Evolutionary conservation across 2,797 vertebrate genomes (phyloP).

Genomic region (Syngnathus rostellatus): DNA sequence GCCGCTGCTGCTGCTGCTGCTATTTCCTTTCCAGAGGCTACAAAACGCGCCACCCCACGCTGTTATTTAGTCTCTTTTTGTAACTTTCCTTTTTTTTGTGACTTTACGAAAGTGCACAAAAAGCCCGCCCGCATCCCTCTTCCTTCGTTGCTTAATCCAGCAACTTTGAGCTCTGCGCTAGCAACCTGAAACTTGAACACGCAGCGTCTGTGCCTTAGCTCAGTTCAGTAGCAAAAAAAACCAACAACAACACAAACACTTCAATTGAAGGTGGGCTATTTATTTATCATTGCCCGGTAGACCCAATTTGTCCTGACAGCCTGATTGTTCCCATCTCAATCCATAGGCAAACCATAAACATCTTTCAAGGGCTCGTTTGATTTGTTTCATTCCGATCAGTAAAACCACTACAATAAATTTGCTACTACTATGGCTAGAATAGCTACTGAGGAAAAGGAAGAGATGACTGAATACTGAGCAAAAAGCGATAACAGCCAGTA

Average conservation of each 20-base stretch:
- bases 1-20: conserved; percentile 11
- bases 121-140: not conserved
- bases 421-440: conserved; percentile 21
- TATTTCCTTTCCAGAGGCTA: not conserved
- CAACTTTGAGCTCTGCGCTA: conserved; percentile 26
- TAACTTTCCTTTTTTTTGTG: conserved; percentile 2
- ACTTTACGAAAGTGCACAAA: conserved; percentile 37
- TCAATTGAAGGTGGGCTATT: not conserved
- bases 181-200: conserved; percentile 33
- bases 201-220: conserved; percentile 30
- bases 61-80: conserved; percentile 38
- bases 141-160: not conserved
- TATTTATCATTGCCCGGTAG: too few species aligned
- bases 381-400: conserved; percentile 5
- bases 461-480: conserved; percentile 10
- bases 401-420: conserved; percentile 49
- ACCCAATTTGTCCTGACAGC: conserved; percentile 2
- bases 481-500: conserved; percentile 13
- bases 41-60: not conserved
- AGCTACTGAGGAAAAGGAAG: conserved; percentile 26
- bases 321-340: conserved; percentile 11
- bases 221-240: not conserved
- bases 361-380: not conserved
- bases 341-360: not conserved
- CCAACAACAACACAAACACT: conserved; percentile 11